Percentiles rank a stretch among this genome's conserved stretches.
Conservation (phyloP, 2,888 invertebrate species). For the Dioctria rufipes region DNA sequence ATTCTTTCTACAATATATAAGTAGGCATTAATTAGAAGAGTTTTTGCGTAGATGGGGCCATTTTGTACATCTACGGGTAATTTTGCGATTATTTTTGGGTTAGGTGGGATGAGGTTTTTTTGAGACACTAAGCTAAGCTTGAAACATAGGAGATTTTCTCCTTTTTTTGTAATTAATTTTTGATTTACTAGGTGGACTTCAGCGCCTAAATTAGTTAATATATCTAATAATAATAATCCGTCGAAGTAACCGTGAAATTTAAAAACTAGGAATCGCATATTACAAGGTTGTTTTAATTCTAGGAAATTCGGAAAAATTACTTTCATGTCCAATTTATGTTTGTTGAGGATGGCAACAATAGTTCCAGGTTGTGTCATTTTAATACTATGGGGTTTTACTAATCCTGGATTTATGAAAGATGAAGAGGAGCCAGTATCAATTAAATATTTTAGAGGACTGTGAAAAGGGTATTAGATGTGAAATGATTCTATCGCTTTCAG, state of each 20-base stretch:
- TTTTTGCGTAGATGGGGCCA: conserved; percentile 54
- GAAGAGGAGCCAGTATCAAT: no score
- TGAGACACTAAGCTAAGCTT: conserved; percentile 56
- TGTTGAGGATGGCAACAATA: no score
- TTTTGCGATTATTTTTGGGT: conserved; percentile 47
- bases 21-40: no score
- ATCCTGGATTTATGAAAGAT: no score
- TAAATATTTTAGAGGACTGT: no score
- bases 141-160: conserved; percentile 46
- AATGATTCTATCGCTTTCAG: no score
- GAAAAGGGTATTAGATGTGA: no score
- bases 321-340: no score
- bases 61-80: conserved; percentile 55
- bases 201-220: no score
- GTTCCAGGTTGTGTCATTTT: no score
- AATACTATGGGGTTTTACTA: no score
- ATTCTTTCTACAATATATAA: no score
- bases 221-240: conserved; percentile 59
- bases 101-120: conserved; percentile 49
- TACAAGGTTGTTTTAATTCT: conserved; percentile 53
- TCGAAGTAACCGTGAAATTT: conserved; percentile 61
- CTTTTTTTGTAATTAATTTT: conserved; percentile 44
- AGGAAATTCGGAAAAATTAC: conserved; percentile 48
- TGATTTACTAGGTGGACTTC: conserved; percentile 56
- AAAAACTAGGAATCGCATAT: conserved; percentile 52